Evolutionary conservation across 1,140 invertebrate species (phyloP), one percentile per base, ranked within the genome.

Genomic region (Diachasma alloeum): DNA sequence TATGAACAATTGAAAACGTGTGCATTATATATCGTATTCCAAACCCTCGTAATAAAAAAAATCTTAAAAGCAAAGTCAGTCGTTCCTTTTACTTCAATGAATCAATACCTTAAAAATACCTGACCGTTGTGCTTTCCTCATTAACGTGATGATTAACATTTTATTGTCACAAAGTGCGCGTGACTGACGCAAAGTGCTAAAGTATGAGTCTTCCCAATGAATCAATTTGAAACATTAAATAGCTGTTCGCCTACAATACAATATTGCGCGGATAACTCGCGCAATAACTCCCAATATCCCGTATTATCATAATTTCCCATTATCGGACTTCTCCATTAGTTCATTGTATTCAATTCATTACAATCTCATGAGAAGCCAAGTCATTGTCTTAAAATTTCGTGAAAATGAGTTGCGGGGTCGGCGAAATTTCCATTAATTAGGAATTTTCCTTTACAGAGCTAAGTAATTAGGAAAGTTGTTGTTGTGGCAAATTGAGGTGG

Each of bases 401-500:
- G 11, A 17, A 10, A 6, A 31, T 26, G 13, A 63, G 11, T 63
- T 63, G 22, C 8, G 31, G 6, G 6, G 31, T 11, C 13, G 24
- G 24, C 0, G 24, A 63, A 63, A 63, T 63, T 63, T 63, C 24
- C 39, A 6, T 63, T 26, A 4, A 13, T 15, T 24, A 22, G 59
- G 22, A 63, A 63, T 63, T 63, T 3, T 63, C 59, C 59, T 26
- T 31, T 19, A 15, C 1, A 3, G 48, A 19, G 59, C 5, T 4
- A 10, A 63, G 42, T 72, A 19, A 56, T 56, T 42, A 17, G 36
- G 71, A 31, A 66, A 72, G 39, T 66, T 42, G 67, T 71, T 26
- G 74, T 77, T 39, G 48, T 39, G n/a, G 63, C 15, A 78, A 67
- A 39, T 37, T 37, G 13, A 68, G 48, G 39, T 31, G 2, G 17